phyloP scores from a whole-genome alignment of 35 echinoderm and acorn worm genomes.

The Patiria miniata region DNA sequence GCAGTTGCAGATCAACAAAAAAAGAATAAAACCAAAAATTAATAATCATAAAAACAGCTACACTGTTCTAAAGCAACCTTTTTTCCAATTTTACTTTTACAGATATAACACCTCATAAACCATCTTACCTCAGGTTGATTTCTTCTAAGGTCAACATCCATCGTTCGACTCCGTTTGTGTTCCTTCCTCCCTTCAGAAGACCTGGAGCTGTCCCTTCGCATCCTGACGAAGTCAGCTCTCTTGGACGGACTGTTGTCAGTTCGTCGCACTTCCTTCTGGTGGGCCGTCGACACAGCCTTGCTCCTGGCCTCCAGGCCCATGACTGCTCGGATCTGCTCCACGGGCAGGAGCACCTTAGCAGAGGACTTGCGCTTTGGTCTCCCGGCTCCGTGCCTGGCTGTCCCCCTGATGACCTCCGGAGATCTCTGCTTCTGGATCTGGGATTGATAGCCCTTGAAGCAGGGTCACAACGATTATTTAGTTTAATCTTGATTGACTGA shows the following conservation, averaged over 20 bases:
- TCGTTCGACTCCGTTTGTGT: slow-evolving; percentile 75
- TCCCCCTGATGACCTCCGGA: not conserved
- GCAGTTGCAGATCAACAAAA: too few species aligned
- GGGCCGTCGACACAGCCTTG: not conserved
- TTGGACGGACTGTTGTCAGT: slow-evolving; percentile 7
- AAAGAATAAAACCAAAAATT: too few species aligned
- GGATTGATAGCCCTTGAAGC: slow-evolving; percentile 32
- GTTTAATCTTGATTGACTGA: too few species aligned
- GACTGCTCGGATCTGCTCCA: slow-evolving; percentile 34
- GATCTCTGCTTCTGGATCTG: not conserved
- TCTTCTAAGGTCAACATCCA: slow-evolving; percentile 21
- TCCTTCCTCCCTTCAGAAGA: slow-evolving; percentile 44
- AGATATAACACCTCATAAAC: not conserved
- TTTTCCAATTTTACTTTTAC: too few species aligned
- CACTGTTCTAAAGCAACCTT: too few species aligned
- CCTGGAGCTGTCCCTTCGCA: slow-evolving; percentile 47
- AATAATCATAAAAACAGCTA: too few species aligned
- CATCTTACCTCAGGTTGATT: not conserved
- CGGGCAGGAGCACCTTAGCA: slow-evolving; percentile 21
- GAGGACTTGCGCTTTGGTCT: slow-evolving; percentile 10
- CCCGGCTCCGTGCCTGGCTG: not conserved
- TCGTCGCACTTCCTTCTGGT: slow-evolving; percentile 29
- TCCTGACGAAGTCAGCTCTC: slow-evolving; percentile 2
- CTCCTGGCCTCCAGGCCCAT: slow-evolving; percentile 12
- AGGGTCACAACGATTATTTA: too few species aligned